These are phyloP conservation scores for Muricea muricata DNA, from an alignment of 92 coral and sea anemone genomes.

Conservation along the genomic window DNA sequence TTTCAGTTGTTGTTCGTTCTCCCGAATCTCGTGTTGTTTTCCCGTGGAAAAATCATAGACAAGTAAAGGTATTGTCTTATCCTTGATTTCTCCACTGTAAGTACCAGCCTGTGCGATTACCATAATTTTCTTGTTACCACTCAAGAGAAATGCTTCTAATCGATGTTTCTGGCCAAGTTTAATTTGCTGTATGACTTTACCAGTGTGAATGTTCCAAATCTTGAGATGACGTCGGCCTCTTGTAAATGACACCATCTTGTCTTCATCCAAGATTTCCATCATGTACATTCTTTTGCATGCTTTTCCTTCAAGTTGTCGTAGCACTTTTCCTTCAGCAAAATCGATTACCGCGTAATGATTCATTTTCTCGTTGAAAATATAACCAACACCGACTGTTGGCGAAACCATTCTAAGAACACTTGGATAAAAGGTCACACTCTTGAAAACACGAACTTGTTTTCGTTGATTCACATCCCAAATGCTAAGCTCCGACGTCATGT, in stretches of 20 bases:
- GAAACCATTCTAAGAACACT: constrained; percentile 75
- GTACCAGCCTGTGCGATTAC: constrained; percentile 30
- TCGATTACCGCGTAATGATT: constrained; percentile 85
- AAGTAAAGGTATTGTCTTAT: constrained; percentile 29
- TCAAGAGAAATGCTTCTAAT: constrained; percentile 83
- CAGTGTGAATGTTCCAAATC: constrained; percentile 85
- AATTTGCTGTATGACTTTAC: constrained; percentile 75
- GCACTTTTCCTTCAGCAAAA: constrained; percentile 76
- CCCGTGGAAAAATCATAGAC: constrained; percentile 37
- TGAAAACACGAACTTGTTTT: constrained; percentile 68
- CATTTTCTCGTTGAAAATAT: constrained; percentile 77
- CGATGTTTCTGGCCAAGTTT: constrained; percentile 79
- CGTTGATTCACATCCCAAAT: constrained; percentile 84
- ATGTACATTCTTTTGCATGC: constrained; percentile 96
- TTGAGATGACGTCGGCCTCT: constrained; percentile 86
- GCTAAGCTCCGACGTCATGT: constrained; percentile 63
- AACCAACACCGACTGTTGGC: constrained; percentile 79
- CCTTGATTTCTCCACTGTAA: constrained; percentile 30
- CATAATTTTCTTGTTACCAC: constrained; percentile 66
- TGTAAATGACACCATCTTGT: constrained; percentile 82
- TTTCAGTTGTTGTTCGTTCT: constrained; percentile 36
- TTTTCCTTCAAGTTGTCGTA: constrained; percentile 77
- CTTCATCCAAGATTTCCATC: constrained; percentile 79
- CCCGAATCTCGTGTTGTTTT: constrained; percentile 35
- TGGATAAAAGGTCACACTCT: constrained; percentile 64